Evolutionary conservation across 2,888 invertebrate species (phyloP).

Genomic region (Glyphotaelius pellucidus): DNA sequence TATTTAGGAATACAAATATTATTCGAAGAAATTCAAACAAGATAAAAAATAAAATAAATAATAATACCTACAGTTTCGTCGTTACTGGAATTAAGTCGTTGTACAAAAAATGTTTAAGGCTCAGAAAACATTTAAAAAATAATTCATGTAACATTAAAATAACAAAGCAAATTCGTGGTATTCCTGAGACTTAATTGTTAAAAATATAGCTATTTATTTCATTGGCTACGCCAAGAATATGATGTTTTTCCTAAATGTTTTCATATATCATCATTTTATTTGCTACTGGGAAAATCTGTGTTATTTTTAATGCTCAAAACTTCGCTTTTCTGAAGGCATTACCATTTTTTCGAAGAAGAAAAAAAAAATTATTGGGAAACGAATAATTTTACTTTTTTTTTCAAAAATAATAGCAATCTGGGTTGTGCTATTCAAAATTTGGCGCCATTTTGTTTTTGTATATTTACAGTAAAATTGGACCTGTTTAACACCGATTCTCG

Average conservation of each 20-base stretch:
- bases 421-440: no score
- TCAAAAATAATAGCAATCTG: background rate
- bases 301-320: no score
- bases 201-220: background rate
- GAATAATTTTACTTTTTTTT: background rate
- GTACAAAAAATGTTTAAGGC: background rate
- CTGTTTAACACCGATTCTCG: no score
- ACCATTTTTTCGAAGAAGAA: background rate
- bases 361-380: background rate
- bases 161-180: background rate
- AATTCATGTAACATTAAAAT: background rate
- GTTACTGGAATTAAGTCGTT: background rate
- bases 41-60: background rate
- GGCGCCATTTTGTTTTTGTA: no score
- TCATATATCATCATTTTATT: background rate
- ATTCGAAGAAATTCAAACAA: background rate
- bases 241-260: background rate
- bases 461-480: no score
- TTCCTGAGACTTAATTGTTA: background rate
- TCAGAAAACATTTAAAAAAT: background rate
- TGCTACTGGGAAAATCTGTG: no score
- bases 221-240: background rate
- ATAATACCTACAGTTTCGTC: background rate
- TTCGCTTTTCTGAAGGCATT: background rate
- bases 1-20: background rate